These are phyloP conservation scores for Cheilosia pagana DNA, from an alignment of 2,888 invertebrate species.

Conservation along the genomic window DNA sequence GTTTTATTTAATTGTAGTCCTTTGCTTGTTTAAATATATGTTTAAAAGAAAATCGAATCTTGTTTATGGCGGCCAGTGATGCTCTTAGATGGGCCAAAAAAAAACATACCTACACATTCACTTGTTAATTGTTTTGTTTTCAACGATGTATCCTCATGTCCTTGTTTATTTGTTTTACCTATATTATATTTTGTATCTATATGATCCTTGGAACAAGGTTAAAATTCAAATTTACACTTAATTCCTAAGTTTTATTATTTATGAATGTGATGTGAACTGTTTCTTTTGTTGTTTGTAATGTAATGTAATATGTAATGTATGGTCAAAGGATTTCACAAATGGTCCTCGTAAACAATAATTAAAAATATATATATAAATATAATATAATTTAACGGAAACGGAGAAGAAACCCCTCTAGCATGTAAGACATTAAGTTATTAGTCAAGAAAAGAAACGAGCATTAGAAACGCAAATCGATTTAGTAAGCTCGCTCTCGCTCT, in stretches of 20 bases:
- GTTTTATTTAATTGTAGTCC: conserved; percentile 61
- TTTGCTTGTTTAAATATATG: conserved; percentile 32
- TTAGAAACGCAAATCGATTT: conserved; percentile 58
- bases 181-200: conserved; percentile 47
- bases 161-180: conserved; percentile 52
- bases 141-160: conserved; percentile 51
- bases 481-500: conserved; percentile 68
- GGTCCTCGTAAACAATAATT: conserved; percentile 51
- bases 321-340: conserved; percentile 53
- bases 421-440: conserved; percentile 70
- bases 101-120: conserved; percentile 46
- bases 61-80: conserved; percentile 71
- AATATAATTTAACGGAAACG: conserved; percentile 59
- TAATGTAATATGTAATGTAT: conserved; percentile 63
- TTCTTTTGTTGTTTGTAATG: conserved; percentile 48
- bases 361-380: conserved; percentile 51
- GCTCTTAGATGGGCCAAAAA: conserved; percentile 48
- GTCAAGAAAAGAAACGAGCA: conserved; percentile 49
- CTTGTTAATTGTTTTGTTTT: conserved; percentile 61
- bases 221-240: conserved; percentile 55
- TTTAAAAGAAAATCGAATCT: conserved; percentile 45
- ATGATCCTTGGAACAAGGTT: conserved; percentile 63
- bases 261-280: conserved; percentile 67
- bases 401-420: conserved; percentile 45
- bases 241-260: conserved; percentile 42